Evolutionary conservation across 2,797 vertebrate genomes (phyloP), one percentile per base, ranked within the genome.

Genomic region (Denticeps clupeoides): DNA sequence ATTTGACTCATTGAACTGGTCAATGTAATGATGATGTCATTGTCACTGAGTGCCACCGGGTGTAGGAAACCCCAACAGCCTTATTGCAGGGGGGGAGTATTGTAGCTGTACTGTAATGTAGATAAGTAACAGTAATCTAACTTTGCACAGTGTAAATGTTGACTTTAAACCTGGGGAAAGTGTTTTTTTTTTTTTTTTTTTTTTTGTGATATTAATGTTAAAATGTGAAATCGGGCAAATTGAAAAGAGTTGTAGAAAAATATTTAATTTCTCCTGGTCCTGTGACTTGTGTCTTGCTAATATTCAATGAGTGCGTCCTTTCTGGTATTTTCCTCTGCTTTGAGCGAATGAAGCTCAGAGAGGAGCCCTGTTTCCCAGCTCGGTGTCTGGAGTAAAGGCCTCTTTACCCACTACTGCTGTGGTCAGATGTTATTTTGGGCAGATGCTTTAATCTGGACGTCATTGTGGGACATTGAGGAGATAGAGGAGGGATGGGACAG

Each of bases 391-490:
- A 32, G 8, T 32, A 16, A 7, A 7, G 9, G 15, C 13, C 32
- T 21, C 35, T 21, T 38, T 4, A 18, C 25, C 15, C 18, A 7
- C 23, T 26, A 7, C 23, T 15, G 1, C 23, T 22, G 22, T 55
- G 59, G 71, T 79, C 73, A 78, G 53, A 4, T 26, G 77, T 73
- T 84, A 82, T 83, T 84, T 82, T 82, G 37, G 68, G 75, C 65
- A 63, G 60, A 70, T 64, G 31, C 40, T 56, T 62, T 75, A 57
- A 72, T 7, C 45, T 45, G 23, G n/a, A 57, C 56, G 70, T 73
- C 75, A 64, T 49, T 26, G 32, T 31, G 46, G 49, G 42, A 41
- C 45, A 24, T 64, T 28, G 26, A 28, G 37, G 10, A 15, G 41
- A 23, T 15, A 65, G 68, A 45, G 24, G 44, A 69, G 54, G 3